Base-by-base conservation (phyloP, 2,888 invertebrate genomes). In the Acleris literana region DNA sequence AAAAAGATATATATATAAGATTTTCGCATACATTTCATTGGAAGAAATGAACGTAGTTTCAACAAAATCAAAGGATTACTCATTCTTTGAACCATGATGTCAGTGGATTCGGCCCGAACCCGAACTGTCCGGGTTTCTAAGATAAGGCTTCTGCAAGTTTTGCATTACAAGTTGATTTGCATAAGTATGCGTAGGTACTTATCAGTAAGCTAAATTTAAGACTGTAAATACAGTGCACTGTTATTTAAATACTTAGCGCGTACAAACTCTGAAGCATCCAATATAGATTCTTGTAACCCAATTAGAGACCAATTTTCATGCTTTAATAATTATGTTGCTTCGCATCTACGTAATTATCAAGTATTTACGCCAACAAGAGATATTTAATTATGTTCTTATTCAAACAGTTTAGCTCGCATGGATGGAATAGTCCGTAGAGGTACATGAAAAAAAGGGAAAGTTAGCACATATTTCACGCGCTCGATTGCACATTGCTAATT, bases 401-500 rank as follows among this genome's bases (percentile, higher is more conserved):
- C 39, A 44, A 25, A 43, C 13, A 22, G 17, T 17, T 52, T 25
- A 11, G 48, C 20, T 49, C 29, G 58, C 58, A 25, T 59, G 49
- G 58, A 33, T 49, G n/a, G n/a, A 33, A 29, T 33, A 20, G 2
- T 18, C 48, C 17, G 5, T 53, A n/a, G 16, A 39, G 13, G 6
- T 25, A 25, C 29, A 51, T 64, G 49, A 46, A 53, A 68, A 68
- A 65, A 62, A 65, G 62, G 61, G 68, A 65, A 68, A 68, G 64
- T 65, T 51, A 65, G 64, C 59, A 68, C 59, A 62, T 56, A 68
- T 48, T 65, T 61, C 55, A 52, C 57, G 52, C 64, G 58, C 61
- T 68, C 60, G 61, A 67, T 67, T 67, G 67, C 55, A 59, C 67
- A 58, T 59, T 20, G 52, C 44, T 63, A 63, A 67, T 67, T 63